Conservation (phyloP, 2,113 vertebrate species). For the Glaucomys volans region DNA sequence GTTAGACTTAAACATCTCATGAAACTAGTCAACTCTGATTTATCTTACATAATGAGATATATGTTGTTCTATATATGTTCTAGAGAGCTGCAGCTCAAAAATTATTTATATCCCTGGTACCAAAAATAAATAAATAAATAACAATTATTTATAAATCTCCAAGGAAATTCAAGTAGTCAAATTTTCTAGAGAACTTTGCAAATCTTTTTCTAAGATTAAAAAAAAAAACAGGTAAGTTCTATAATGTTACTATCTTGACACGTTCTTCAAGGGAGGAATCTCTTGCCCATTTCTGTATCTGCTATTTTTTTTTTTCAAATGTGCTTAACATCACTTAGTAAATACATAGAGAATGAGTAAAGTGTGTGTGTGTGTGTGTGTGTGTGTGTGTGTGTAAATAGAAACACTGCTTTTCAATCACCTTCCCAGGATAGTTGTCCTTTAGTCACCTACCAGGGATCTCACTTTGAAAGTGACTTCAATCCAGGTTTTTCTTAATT, state of each 20-base stretch:
- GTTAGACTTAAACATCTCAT: slow-evolving; percentile 9
- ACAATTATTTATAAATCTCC: slow-evolving; percentile 46
- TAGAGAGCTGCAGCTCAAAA: neutral
- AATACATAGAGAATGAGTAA: neutral
- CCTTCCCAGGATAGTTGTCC: neutral
- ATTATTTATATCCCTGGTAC: neutral
- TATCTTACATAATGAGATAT: neutral
- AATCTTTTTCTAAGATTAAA: neutral
- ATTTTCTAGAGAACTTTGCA: slow-evolving; percentile 35
- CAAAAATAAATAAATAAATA: neutral
- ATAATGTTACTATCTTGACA: neutral
- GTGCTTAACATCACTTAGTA: neutral
- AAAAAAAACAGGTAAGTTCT: neutral
- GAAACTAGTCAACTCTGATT: slow-evolving; percentile 18
- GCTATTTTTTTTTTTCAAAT: neutral
- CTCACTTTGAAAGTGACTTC: neutral
- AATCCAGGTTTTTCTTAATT: neutral
- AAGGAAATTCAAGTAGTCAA: neutral
- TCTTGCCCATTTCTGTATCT: neutral
- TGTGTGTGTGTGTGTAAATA: too few species aligned
- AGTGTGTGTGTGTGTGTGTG: too few species aligned
- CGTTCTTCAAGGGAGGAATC: neutral
- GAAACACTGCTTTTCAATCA: neutral
- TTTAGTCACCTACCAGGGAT: slow-evolving; percentile 21
- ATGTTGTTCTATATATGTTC: neutral